These are phyloP conservation scores for Acleris cristana DNA, from an alignment of 2,888 invertebrate genomes.

Conservation along the genomic window DNA sequence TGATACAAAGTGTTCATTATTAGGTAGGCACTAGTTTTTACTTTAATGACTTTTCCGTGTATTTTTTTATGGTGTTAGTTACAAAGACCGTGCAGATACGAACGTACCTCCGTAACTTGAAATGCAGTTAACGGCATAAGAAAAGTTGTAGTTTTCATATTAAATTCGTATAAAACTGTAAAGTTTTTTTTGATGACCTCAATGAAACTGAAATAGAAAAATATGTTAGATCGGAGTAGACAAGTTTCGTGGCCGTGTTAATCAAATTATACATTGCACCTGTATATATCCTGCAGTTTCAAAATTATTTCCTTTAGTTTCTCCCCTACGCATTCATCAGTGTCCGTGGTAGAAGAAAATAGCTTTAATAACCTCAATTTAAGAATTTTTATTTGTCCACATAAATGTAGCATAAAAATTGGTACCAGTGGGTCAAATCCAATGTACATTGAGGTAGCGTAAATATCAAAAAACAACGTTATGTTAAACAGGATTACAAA, in stretches of 20 bases:
- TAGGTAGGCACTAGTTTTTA: too few species aligned
- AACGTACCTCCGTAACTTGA: constrained; percentile 59
- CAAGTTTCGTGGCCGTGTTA: neutral
- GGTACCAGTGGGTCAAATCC: constrained; percentile 71
- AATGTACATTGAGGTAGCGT: constrained; percentile 54
- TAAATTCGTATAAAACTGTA: constrained; percentile 60
- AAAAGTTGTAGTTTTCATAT: constrained; percentile 65
- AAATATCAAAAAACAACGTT: constrained; percentile 50
- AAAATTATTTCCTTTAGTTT: constrained; percentile 57
- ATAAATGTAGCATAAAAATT: constrained; percentile 64
- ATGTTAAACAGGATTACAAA: constrained; percentile 41
- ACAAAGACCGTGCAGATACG: neutral
- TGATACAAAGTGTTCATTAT: too few species aligned
- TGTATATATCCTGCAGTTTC: constrained; percentile 59
- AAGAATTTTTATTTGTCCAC: constrained; percentile 65
- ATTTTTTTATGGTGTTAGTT: too few species aligned
- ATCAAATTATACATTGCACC: constrained; percentile 43
- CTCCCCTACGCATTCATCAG: constrained; percentile 45
- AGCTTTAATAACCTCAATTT: constrained; percentile 53
- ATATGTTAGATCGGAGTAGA: neutral
- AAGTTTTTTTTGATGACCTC: constrained; percentile 51
- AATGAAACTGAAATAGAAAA: constrained; percentile 53
- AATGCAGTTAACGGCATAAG: constrained; percentile 64
- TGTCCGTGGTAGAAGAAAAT: constrained; percentile 45
- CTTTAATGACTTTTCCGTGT: too few species aligned